These are phyloP conservation scores for Mycteria americana DNA, from an alignment of 2,797 vertebrate species.

Conservation along the genomic window DNA sequence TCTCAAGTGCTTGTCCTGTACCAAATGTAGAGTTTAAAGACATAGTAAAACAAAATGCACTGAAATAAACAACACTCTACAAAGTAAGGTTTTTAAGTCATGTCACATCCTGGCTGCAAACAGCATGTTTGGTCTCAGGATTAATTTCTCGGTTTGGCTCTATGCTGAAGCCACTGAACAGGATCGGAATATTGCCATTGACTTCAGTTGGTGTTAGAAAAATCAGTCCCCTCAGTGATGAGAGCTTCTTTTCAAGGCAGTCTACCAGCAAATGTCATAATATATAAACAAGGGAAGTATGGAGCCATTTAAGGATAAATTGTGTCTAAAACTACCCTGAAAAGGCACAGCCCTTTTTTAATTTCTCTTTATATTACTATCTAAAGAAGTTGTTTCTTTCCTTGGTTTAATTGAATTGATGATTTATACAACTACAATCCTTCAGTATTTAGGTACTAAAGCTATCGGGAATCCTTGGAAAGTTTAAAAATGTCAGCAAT, in stretches of 20 bases:
- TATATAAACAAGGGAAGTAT: neutral
- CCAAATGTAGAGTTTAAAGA: neutral
- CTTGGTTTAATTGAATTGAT: neutral
- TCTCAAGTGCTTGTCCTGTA: constrained; percentile 28
- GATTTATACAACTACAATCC: neutral
- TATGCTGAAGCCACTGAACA: neutral
- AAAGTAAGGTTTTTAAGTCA: neutral
- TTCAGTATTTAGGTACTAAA: neutral
- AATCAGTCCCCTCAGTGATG: neutral
- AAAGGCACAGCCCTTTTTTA: neutral
- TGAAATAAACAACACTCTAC: neutral
- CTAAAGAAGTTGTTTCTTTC: neutral
- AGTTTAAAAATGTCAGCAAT: neutral
- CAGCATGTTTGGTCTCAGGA: neutral
- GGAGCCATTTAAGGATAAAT: neutral
- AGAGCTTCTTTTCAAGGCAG: neutral
- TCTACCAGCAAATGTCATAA: neutral
- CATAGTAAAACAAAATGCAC: neutral
- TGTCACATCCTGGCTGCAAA: neutral
- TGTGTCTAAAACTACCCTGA: neutral
- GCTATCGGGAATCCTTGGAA: neutral
- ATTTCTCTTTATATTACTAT: neutral
- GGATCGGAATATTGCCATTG: neutral
- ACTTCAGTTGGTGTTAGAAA: neutral
- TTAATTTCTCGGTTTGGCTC: constrained; percentile 26